A percentile compares a stretch with the other conserved stretches of the same genome.
phyloP scores from a whole-genome alignment of 2,888 invertebrate species.

The Notocelia uddmanniana region DNA sequence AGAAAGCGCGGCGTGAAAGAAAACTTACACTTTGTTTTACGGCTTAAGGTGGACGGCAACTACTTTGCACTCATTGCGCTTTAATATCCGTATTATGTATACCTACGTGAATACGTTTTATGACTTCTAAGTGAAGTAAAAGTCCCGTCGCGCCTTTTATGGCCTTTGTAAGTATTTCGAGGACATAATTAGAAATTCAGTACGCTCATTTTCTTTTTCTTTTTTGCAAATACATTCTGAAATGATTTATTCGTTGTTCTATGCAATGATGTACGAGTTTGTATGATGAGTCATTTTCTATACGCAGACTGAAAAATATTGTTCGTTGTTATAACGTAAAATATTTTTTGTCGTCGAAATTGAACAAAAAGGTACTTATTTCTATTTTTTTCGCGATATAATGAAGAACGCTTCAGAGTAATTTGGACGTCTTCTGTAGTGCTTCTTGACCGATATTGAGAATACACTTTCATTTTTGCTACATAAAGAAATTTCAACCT shows the following conservation, averaged over 20 bases:
- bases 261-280: background rate
- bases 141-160: constrained; percentile 1
- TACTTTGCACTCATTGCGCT: constrained; percentile 32
- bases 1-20: constrained; percentile 21
- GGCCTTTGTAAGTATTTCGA: constrained; percentile 3
- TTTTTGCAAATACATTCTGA: background rate
- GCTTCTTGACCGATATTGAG: constrained; percentile 28
- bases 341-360: background rate
- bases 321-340: background rate
- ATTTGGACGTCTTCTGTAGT: constrained; percentile 14
- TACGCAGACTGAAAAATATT: background rate
- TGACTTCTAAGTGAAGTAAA: constrained; percentile 1
- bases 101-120: constrained; percentile 10
- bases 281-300: too few relatives aligned
- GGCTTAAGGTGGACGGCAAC: constrained; percentile 22
- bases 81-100: constrained; percentile 15
- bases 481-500: constrained; percentile 10
- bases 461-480: constrained; percentile 3
- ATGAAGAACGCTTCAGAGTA: constrained; percentile 8
- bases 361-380: background rate
- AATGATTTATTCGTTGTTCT: background rate
- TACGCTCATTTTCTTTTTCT: background rate
- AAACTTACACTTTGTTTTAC: constrained; percentile 43
- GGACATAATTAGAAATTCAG: background rate
- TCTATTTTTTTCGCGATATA: constrained; percentile 4